These are phyloP conservation scores for Oryzias dopingdopingensis DNA, from an alignment of 2,797 vertebrate species.

Conservation along the genomic window DNA sequence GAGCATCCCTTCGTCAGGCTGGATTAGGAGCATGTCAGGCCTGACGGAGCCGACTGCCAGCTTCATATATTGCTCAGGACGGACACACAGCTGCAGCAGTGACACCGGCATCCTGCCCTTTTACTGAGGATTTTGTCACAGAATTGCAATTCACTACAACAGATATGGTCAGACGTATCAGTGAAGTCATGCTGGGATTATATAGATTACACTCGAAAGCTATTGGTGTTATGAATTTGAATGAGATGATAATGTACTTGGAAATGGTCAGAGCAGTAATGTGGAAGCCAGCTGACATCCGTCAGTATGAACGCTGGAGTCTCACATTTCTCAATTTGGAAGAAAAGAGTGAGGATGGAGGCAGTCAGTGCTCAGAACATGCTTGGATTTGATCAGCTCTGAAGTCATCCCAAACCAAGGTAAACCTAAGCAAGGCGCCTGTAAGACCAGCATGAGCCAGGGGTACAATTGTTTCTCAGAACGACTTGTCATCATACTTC, in stretches of 20 bases:
- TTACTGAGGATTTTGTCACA: conserved; percentile 57
- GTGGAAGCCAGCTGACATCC: conserved; percentile 33
- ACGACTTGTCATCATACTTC: conserved; percentile 70
- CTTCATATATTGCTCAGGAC: conserved; percentile 47
- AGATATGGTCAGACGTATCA: conserved; percentile 38
- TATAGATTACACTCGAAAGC: conserved; percentile 63
- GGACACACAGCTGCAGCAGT: conserved; percentile 16
- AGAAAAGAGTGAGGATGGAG: conserved; percentile 22
- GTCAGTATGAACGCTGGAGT: conserved; percentile 12
- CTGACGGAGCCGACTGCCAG: conserved; percentile 51
- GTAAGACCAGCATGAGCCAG: conserved; percentile 50
- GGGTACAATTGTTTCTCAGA: conserved; percentile 65
- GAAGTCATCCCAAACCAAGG: conserved; percentile 47
- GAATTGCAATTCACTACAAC: conserved; percentile 57
- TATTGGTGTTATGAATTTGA: conserved; percentile 67
- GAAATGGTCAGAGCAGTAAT: conserved; percentile 50
- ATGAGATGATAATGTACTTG: conserved; percentile 64
- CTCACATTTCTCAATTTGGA: conserved; percentile 22
- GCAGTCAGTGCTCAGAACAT: conserved; percentile 44
- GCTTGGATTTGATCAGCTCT: conserved; percentile 49
- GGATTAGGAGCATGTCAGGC: conserved; percentile 69
- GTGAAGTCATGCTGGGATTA: conserved; percentile 65
- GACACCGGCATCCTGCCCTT: conserved; percentile 56
- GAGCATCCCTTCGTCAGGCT: conserved; percentile 64
- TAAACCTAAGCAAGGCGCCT: conserved; percentile 34